Evolutionary conservation across 2,797 vertebrate genomes (phyloP), one percentile per base, ranked within the genome.

Genomic region (Corythornis leucogaster): DNA sequence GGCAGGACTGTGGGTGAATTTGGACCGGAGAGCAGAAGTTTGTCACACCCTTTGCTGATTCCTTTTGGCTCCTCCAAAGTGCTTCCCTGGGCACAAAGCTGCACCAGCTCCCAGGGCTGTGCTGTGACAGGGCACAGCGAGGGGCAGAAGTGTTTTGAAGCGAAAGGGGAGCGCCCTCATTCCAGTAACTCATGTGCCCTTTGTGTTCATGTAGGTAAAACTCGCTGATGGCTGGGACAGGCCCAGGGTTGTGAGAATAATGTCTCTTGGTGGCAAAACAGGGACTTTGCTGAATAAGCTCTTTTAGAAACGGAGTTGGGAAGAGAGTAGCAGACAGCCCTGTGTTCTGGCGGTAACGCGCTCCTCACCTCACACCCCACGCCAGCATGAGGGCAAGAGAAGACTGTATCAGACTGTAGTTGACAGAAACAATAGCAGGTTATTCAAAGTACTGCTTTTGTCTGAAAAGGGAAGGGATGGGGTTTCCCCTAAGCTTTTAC

Each of bases 361-460:
- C 21, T 68, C 54, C 59, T 81, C 80, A 30, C 84, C 63, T 91
- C 2, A 2, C 55, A 50, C 58, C 80, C 64, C 22, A 8, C 0
- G 6, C 57, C 69, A 62, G 31, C 33, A 14, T 64, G 58, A 84
- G 62, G 31, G 62, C 70, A 43, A 63, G 75, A 73, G 70, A 80
- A 67, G 58, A 30, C 57, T 42, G 46, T 63, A 48, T 35, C 80
- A 38, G 77, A 74, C 46, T 31, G 55, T 51, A 42, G 70, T 59
- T 88, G 38, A n/a, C 90, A 66, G 88, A 83, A 92, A 54, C 24
- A 59, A 74, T 76, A 69, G 38, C 48, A 55, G 95, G 48, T 63
- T 85, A 40, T 87, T 85, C 85, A 68, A 67, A 87, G 80, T 62
- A 80, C 90, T 94, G 94, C 95, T 81, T 94, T 80, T 78, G 46